Base-by-base conservation (phyloP, 2,888 invertebrate genomes). In the Mythimna impura region DNA sequence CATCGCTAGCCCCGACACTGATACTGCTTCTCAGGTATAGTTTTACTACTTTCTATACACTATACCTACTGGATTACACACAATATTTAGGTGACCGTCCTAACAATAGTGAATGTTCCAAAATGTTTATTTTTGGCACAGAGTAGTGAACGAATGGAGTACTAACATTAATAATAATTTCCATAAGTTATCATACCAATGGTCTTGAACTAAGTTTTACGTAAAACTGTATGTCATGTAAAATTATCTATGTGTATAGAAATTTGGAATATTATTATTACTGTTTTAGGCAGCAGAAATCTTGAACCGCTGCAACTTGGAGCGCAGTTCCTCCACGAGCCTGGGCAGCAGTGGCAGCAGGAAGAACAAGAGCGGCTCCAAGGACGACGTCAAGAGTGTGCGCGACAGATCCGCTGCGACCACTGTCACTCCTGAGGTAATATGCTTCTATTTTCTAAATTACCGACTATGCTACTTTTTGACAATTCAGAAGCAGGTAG, bases 261-360 rank as follows among this genome's bases (percentile, higher is more conserved):
- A 25, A 25, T 25, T 1, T 40, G 30, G 30, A 10, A 40, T 40
- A 9, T 12, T 43, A 14, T 12, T 43, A 30, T 30, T 30, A 30
- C 20, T 62, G 14, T 25, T 20, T 2, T 17, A 97, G 96, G 97
- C 98, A 14, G 97, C 97, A 0, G 97, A 97, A 91, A 96, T 97
- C 71, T 93, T 98, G 81, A 98, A 97, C 91, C 96, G 97, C 66
- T 95, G 96, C 85, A 95, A 94, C 86, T 83, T 96, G 86, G 97
- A 97, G 88, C 95, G 97, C 70, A 96, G 96, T 72, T 96, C 96
- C 2, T 94, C 95, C 30, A 94, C 94, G 22, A 95, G 95, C 84
- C 89, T 96, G 65, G 94, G 94, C 87, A 96, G 96, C 87, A 92
- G 93, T 78, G 93, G 94, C 90, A 96, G 95, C 89, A 89, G 94